Evolutionary conservation across 1,140 invertebrate species (phyloP).

Genomic region (Tetramorium simillimum): DNA sequence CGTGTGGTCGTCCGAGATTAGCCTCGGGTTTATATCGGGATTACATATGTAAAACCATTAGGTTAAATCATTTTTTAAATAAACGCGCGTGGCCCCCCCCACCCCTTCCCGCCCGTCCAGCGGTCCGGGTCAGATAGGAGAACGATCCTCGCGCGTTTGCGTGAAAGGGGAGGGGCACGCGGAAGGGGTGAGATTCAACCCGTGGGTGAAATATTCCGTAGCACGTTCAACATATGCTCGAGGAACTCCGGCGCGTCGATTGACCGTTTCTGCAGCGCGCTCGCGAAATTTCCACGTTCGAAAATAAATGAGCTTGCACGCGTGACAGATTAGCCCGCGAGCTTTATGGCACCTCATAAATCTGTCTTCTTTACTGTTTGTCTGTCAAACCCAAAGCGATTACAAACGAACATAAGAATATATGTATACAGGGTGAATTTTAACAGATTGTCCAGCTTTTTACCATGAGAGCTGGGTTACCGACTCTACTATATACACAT

Average conservation of each 20-base stretch:
- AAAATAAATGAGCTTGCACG: slow-evolving; percentile 57
- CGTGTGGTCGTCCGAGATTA: slow-evolving; percentile 84
- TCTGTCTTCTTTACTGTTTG: slow-evolving; percentile 59
- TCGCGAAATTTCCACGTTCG: slow-evolving; percentile 36
- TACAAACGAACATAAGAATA: slow-evolving; percentile 1
- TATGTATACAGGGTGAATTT: too few species aligned
- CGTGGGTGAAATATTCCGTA: slow-evolving; percentile 71
- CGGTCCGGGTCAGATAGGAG: slow-evolving; percentile 74
- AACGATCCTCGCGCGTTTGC: slow-evolving; percentile 19
- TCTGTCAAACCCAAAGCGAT: slow-evolving; percentile 29
- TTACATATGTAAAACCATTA: slow-evolving; percentile 86
- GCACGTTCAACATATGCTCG: slow-evolving; percentile 67
- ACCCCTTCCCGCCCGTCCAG: slow-evolving; percentile 45
- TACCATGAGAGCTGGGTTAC: too few species aligned
- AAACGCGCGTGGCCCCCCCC: slow-evolving; percentile 75
- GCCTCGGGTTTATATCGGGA: slow-evolving; percentile 84
- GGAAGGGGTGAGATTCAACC: slow-evolving; percentile 35
- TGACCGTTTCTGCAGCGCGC: slow-evolving; percentile 54
- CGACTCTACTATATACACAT: too few species aligned
- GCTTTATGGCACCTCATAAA: slow-evolving; percentile 51
- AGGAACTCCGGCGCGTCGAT: slow-evolving; percentile 27
- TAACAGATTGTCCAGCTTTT: too few species aligned
- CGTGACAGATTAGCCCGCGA: slow-evolving; percentile 56
- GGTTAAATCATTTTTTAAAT: slow-evolving; percentile 86
- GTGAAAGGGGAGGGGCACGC: not conserved